Evolutionary conservation across 2,113 vertebrate genomes (phyloP), one percentile per base, ranked within the genome.

Genomic region (Eublepharis macularius): DNA sequence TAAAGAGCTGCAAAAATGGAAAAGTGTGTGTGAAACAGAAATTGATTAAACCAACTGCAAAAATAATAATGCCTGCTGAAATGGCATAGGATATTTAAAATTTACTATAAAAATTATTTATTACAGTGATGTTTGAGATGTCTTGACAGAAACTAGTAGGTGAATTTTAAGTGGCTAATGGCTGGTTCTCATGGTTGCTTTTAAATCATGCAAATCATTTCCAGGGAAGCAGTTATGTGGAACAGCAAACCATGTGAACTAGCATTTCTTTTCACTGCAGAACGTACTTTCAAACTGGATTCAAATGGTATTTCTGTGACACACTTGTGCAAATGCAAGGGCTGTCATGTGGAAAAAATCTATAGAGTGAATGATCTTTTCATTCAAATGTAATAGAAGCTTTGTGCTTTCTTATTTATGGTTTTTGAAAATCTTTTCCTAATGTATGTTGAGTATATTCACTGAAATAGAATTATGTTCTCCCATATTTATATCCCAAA

Each of bases 1-100:
- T 82, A 85, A 92, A 88, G 95, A 94, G 26, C 87, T 97, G 47
- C 91, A 90, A 65, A 91, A 91, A 68, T 96, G 95, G 94, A 94
- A 78, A 87, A 93, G 77, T 12, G 26, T 49, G 7, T 88, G 65
- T 86, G 92, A 93, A 85, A 34, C 47, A 80, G 92, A 86, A 81
- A 86, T 89, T 86, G 89, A 94, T 87, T 91, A 75, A 88, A 86
- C 76, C 66, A 89, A 87, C 41, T 41, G 63, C 94, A 91, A 89
- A 93, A 92, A 92, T 90, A 34, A 39, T 7, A 84, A 43, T 83
- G 88, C 34, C 36, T 69, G 36, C 63, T 74, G 68, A 76, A 78
- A 60, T 80, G 49, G 76, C 45, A 51, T 2, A 66, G 19, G 54
- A 86, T 76, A 41, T 87, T 87, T 72, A 88, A 83, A 83, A 79